Evolutionary conservation across 2,888 invertebrate genomes (phyloP).

Genomic region (Netelia inedita): DNA sequence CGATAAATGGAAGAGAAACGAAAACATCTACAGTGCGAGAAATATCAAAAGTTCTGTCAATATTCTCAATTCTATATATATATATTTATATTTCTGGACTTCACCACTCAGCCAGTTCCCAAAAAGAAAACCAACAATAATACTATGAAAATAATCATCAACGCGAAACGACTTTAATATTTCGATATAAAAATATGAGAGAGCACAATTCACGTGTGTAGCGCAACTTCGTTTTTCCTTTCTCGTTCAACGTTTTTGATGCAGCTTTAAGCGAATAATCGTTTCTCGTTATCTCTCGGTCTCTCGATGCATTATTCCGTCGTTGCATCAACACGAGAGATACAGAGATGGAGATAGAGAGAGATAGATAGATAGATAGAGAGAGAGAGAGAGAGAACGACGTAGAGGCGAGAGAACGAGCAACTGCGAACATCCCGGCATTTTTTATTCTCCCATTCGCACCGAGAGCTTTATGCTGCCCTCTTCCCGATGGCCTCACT

Average conservation of each 20-base stretch:
- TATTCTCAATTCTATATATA: neutral
- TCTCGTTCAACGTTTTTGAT: slow-evolving; percentile 29
- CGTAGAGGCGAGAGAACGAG: slow-evolving; percentile 10
- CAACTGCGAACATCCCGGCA: slow-evolving; percentile 24
- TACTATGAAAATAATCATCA: neutral
- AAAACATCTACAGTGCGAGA: neutral
- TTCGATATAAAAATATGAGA: slow-evolving; percentile 63
- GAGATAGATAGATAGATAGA: slow-evolving; percentile 5
- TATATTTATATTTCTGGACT: neutral
- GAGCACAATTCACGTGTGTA: slow-evolving; percentile 15
- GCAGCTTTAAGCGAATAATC: slow-evolving; percentile 56
- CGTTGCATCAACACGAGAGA: slow-evolving; percentile 27
- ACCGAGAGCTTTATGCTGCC: slow-evolving; percentile 20
- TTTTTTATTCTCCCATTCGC: slow-evolving; percentile 52
- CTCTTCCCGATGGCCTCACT: slow-evolving; percentile 5
- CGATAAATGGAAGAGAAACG: neutral
- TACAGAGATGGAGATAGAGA: slow-evolving; percentile 4
- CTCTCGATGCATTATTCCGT: slow-evolving; percentile 63
- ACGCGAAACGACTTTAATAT: slow-evolving; percentile 31
- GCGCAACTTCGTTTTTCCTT: slow-evolving; percentile 27
- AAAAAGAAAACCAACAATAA: slow-evolving; percentile 6
- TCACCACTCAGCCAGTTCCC: neutral
- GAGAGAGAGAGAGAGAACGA: neutral
- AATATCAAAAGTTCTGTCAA: slow-evolving; percentile 26
- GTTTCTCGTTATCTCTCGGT: slow-evolving; percentile 52